Evolutionary conservation across 2,888 invertebrate genomes (phyloP).

Genomic region (Mesoligia furuncula): DNA sequence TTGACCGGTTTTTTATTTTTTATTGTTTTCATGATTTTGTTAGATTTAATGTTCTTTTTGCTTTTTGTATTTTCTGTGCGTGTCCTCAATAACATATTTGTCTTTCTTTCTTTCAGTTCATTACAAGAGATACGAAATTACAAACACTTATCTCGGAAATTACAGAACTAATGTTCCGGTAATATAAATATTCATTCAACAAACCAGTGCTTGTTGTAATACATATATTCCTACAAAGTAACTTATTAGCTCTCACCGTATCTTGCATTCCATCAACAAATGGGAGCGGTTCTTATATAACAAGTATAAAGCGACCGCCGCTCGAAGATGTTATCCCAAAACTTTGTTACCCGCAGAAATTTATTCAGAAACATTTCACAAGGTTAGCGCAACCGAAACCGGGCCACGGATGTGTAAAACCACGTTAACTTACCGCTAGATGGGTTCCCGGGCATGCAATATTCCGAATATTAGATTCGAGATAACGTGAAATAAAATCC

Average conservation of each 20-base stretch:
- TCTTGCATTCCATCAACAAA: constrained; percentile 47
- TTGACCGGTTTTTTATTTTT: no score
- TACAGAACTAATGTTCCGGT: background rate
- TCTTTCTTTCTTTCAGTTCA: no score
- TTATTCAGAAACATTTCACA: constrained; percentile 59
- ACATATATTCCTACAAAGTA: constrained; percentile 32
- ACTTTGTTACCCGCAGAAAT: constrained; percentile 55
- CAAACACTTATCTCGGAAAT: background rate
- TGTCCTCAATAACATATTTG: no score
- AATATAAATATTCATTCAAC: constrained; percentile 35
- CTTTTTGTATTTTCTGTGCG: no score
- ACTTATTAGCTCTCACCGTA: constrained; percentile 44
- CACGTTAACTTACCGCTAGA: constrained; percentile 45
- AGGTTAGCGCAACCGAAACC: constrained; percentile 44
- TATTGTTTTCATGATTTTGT: no score
- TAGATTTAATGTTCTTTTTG: no score
- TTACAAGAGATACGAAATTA: background rate
- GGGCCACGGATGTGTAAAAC: constrained; percentile 61
- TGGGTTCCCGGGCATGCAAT: constrained; percentile 33
- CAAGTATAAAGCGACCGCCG: constrained; percentile 46
- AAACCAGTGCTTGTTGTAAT: constrained; percentile 19
- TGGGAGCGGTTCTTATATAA: constrained; percentile 34
- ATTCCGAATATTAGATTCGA: constrained; percentile 44
- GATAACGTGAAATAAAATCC: constrained; percentile 42
- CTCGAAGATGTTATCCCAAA: constrained; percentile 61